Conservation (phyloP, 2,797 vertebrate genomes). For the Synaphobranchus kaupii region DNA sequence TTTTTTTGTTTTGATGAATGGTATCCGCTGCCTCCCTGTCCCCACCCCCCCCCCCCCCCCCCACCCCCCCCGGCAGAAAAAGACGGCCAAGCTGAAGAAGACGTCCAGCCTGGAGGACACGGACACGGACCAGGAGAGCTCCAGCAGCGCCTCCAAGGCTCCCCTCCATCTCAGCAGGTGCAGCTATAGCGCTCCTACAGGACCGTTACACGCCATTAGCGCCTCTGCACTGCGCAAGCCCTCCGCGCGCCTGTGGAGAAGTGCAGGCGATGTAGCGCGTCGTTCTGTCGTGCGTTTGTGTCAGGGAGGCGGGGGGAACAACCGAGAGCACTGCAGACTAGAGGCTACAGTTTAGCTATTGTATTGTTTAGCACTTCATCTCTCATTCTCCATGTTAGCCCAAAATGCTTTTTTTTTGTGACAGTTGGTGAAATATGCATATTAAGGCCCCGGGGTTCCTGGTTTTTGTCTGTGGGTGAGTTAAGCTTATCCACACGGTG, state of each 20-base stretch:
- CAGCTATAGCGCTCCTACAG: conserved; percentile 3
- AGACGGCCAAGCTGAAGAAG: conserved; percentile 86
- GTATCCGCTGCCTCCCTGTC: not conserved
- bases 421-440: not conserved
- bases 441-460: not conserved
- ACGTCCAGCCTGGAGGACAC: conserved; percentile 85
- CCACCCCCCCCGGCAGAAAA: conserved; percentile 76
- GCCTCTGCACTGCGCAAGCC: not conserved
- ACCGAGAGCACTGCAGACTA: not conserved
- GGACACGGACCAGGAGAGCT: conserved; percentile 81
- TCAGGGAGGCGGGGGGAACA: no score
- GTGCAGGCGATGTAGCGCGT: not conserved
- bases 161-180: conserved; percentile 80
- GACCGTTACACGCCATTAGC: not conserved
- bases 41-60: not conserved
- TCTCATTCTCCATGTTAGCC: not conserved
- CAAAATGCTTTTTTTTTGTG: not conserved
- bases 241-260: not conserved
- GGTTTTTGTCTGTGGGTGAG: not conserved
- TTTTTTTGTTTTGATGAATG: not conserved
- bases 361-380: not conserved
- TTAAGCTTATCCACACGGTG: not conserved
- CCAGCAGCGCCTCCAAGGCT: conserved; percentile 75
- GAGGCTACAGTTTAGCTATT: not conserved
- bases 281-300: no score